Evolutionary conservation across 2,797 vertebrate species (phyloP), one percentile per base, ranked within the genome.

Genomic region (Picus viridis): DNA sequence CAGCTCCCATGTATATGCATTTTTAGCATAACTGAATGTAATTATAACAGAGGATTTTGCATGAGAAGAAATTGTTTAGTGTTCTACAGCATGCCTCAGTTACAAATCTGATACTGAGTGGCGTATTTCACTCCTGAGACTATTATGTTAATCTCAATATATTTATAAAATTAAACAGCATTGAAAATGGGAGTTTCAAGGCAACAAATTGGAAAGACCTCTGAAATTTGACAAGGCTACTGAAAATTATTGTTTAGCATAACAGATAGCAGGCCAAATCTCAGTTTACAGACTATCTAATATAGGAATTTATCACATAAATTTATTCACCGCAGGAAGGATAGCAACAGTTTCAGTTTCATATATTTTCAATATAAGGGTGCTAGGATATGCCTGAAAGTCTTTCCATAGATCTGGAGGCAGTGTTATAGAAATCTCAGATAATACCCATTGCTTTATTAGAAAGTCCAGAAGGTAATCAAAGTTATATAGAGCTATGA

Each of bases 11-110:
- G 26, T 34, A 58, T 61, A 79, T 39, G 30, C 51, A 84, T 79
- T 95, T 94, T 92, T 79, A 83, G 72, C 67, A 88, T 71, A 89
- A 78, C n/a, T 89, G 82, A 72, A 83, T 86, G 57, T 23, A 79
- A 73, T 86, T 86, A 70, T 34, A 86, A 36, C n/a, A 39, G 30
- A 75, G 11, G 14, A 89, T 59, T 95, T 95, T 86, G 10, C 20
- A 64, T 53, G 14, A 88, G 47, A 88, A 90, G 29, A 91, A 92
- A 62, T 26, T 83, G 15, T 67, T 61, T n/a, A 74, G 16, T 61
- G 39, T 75, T 96, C 43, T 63, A 49, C 0, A 11, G 27, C 5
- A 72, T 32, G 24, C 10, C 36, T 76, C 26, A 68, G 2, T 77
- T 79, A 29, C 1, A 7, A 56, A 49, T 56, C 63, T 68, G 59